These are phyloP conservation scores for Prionailurus bengalensis DNA, from an alignment of 2,113 vertebrate genomes.

Conservation along the genomic window DNA sequence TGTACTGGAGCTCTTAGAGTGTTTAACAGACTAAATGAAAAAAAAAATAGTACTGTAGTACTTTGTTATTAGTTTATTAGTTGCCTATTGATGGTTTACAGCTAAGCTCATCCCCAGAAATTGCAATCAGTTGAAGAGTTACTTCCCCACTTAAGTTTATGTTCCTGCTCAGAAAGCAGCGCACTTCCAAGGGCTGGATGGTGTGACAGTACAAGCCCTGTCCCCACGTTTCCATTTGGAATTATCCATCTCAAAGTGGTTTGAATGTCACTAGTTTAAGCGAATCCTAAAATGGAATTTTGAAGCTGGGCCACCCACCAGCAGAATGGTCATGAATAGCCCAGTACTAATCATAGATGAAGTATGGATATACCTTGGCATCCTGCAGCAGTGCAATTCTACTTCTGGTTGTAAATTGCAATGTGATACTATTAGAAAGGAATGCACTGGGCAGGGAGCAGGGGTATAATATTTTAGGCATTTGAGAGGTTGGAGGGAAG, in stretches of 20 bases:
- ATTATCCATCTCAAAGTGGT: not conserved
- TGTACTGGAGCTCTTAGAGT: not conserved
- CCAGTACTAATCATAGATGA: not conserved
- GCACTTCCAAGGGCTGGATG: not conserved
- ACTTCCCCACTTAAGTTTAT: not conserved
- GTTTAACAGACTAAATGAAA: slow-evolving; percentile 1
- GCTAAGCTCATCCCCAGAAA: not conserved
- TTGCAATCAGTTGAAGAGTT: not conserved
- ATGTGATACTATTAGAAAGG: not conserved
- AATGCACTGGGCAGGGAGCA: not conserved
- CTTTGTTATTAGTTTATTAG: not conserved
- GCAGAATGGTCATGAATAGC: not conserved
- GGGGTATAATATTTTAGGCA: not conserved
- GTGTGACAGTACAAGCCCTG: not conserved
- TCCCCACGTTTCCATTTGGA: not conserved
- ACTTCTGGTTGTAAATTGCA: not conserved
- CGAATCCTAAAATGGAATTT: slow-evolving; percentile 12
- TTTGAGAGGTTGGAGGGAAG: not conserved
- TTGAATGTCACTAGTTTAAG: not conserved
- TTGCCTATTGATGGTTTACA: not conserved
- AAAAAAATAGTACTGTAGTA: not conserved
- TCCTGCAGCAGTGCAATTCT: not conserved
- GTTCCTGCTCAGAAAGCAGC: not conserved
- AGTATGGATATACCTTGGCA: not conserved
- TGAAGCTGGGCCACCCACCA: not conserved